phyloP scores from a whole-genome alignment of 2,797 vertebrate genomes.

The Labroides dimidiatus region DNA sequence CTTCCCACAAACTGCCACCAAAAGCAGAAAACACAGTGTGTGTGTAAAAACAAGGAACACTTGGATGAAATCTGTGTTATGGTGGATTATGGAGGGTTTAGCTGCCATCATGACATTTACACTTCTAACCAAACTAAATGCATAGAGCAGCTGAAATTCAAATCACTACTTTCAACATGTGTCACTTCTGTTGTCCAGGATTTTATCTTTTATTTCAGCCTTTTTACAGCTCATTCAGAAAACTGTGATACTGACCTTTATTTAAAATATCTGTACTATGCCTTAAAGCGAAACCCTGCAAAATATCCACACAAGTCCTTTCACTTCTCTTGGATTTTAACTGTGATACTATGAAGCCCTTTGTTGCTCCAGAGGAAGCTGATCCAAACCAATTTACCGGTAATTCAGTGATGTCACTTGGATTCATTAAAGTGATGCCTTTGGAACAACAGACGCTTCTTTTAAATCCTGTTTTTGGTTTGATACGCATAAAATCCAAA shows the following conservation, averaged over 20 bases:
- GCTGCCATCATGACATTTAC: not conserved
- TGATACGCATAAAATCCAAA: not conserved
- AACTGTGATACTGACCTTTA: too few relatives aligned
- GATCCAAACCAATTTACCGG: too few relatives aligned
- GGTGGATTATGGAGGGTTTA: not conserved
- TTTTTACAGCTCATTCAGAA: too few relatives aligned
- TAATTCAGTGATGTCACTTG: too few relatives aligned
- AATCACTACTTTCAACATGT: not conserved
- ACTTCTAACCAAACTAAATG: not conserved
- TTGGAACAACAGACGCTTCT: not conserved
- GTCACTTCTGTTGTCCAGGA: too few relatives aligned
- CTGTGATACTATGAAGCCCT: too few relatives aligned
- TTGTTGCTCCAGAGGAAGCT: too few relatives aligned
- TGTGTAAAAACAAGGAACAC: slow-evolving; percentile 47
- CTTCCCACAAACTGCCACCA: slow-evolving; percentile 91
- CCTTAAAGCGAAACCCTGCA: too few relatives aligned
- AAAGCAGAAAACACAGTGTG: slow-evolving; percentile 62
- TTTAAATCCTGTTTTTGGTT: slow-evolving; percentile 8
- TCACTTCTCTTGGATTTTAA: too few relatives aligned
- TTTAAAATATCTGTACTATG: too few relatives aligned
- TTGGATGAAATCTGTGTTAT: not conserved
- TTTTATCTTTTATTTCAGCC: too few relatives aligned
- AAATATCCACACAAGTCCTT: too few relatives aligned
- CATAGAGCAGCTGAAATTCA: not conserved
- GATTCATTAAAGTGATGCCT: slow-evolving; percentile 9